Evolutionary conservation across 2,888 invertebrate species (phyloP).

Genomic region (Melipona bicolor): DNA sequence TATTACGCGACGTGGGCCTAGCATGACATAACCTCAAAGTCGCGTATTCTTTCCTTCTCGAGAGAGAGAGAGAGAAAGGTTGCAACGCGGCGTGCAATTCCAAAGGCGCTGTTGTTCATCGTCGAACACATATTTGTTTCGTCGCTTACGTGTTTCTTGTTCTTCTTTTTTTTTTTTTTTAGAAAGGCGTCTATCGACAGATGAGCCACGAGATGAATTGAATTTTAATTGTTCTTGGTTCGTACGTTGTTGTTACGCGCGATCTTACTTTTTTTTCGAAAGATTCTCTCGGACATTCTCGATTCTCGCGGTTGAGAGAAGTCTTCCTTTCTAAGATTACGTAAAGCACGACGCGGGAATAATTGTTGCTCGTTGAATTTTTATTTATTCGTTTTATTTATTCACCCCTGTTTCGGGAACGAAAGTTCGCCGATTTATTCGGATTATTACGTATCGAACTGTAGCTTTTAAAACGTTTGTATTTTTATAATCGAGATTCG

Average conservation of each 20-base stretch:
- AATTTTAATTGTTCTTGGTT: background rate
- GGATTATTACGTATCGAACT: background rate
- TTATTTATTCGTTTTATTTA: background rate
- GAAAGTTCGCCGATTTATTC: background rate
- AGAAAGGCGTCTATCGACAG: too few relatives aligned
- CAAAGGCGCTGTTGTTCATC: slow-evolving; percentile 27
- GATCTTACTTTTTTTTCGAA: background rate
- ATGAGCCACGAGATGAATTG: background rate
- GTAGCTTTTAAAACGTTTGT: too few relatives aligned
- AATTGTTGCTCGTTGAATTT: slow-evolving; percentile 3
- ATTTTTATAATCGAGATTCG: background rate
- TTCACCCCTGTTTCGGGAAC: background rate
- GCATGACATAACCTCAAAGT: background rate
- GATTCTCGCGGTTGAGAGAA: background rate
- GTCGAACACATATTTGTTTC: slow-evolving; percentile 30
- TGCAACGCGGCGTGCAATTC: background rate
- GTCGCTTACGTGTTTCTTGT: background rate
- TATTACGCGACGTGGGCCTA: background rate
- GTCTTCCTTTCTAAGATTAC: slow-evolving; percentile 15
- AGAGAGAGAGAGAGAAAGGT: background rate
- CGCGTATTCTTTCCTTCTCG: background rate
- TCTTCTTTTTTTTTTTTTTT: too few relatives aligned
- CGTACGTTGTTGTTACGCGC: background rate
- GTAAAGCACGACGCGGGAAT: background rate
- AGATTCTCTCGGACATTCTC: background rate